Percentiles rank a stretch among this genome's conserved stretches.
phyloP scores from a whole-genome alignment of 2,888 invertebrate species.

The Microctonus brassicae region DNA sequence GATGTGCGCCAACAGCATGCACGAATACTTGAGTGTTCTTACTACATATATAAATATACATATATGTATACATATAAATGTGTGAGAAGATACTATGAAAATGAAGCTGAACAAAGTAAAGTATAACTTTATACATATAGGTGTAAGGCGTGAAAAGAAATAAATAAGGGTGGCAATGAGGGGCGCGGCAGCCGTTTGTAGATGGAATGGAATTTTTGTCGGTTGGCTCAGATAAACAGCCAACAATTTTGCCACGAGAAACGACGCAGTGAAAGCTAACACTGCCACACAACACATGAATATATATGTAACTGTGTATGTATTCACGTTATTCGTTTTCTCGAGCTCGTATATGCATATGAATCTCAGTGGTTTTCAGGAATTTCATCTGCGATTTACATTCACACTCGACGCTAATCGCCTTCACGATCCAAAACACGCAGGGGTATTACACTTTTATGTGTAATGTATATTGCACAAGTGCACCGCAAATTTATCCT shows the following conservation, averaged over 20 bases:
- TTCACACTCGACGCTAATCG: conserved; percentile 32
- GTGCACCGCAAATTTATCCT: background rate
- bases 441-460: conserved; percentile 35
- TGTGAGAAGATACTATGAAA: background rate
- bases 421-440: conserved; percentile 32
- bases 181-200: conserved; percentile 37
- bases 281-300: conserved; percentile 10
- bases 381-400: conserved; percentile 53
- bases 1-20: conserved; percentile 19
- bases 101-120: conserved; percentile 11
- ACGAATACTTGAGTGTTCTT: conserved; percentile 16
- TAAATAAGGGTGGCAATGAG: conserved; percentile 48
- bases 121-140: background rate
- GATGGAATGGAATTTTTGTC: conserved; percentile 61
- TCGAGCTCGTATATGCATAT: background rate
- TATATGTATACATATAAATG: background rate
- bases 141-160: conserved; percentile 38
- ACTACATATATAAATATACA: too few species aligned
- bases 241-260: conserved; percentile 54
- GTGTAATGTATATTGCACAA: background rate
- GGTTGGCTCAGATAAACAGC: conserved; percentile 60
- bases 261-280: conserved; percentile 37
- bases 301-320: background rate
- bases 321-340: background rate
- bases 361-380: conserved; percentile 35